A percentile compares a stretch with the other conserved stretches of the same genome.
phyloP scores from a whole-genome alignment of 1,140 invertebrate species.

The Propsilocerus akamusi region DNA sequence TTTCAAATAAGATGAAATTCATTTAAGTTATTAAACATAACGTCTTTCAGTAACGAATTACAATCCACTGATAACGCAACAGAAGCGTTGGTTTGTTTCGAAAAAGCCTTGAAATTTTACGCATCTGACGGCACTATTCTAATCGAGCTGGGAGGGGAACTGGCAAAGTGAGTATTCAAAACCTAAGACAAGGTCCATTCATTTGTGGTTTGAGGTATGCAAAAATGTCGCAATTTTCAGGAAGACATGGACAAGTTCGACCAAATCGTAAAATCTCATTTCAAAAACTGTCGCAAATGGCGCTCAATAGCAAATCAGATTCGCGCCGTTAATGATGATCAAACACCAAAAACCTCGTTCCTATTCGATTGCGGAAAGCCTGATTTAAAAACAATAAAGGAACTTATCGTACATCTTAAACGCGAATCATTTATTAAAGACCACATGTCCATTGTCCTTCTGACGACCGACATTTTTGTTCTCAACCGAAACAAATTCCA shows the following conservation, averaged over 20 bases:
- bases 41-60: neutral
- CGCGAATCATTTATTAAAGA: neutral
- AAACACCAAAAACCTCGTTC: neutral
- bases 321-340: neutral
- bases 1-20: neutral
- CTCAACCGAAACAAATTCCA: neutral
- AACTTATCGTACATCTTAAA: neutral
- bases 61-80: neutral
- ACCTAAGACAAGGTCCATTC: neutral
- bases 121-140: neutral
- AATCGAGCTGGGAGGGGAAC: neutral
- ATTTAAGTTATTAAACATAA: neutral
- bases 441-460: neutral
- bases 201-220: neutral
- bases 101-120: neutral
- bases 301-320: neutral
- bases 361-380: neutral
- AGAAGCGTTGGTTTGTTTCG: constrained; percentile 1
- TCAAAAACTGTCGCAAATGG: neutral
- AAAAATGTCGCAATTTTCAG: neutral
- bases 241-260: neutral
- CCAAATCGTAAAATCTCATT: neutral
- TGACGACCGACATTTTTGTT: neutral
- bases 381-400: neutral
- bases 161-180: neutral